phyloP scores from a whole-genome alignment of 2,113 vertebrate genomes.

The Tricholaema leucomelas region DNA sequence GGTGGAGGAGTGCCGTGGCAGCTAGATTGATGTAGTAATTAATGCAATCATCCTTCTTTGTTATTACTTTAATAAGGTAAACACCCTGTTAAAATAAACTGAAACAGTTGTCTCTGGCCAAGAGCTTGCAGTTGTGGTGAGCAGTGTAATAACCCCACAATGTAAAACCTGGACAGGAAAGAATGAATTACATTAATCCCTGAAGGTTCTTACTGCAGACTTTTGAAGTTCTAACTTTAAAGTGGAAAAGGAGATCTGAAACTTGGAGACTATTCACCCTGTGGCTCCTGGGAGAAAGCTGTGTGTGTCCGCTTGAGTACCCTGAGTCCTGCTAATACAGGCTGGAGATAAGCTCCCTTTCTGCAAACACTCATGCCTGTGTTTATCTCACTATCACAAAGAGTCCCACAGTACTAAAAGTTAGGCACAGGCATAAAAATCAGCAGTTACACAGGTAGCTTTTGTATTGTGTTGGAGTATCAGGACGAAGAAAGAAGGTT shows the following conservation, averaged over 20 bases:
- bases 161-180: slow-evolving; percentile 45
- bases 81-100: slow-evolving; percentile 61
- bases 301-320: not conserved
- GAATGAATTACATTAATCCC: slow-evolving; percentile 61
- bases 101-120: slow-evolving; percentile 50
- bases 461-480: not conserved
- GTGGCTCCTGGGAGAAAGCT: slow-evolving; percentile 19
- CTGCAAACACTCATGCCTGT: slow-evolving; percentile 35
- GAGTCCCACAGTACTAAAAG: not conserved
- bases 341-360: slow-evolving; percentile 31
- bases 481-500: not conserved
- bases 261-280: not conserved
- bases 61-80: slow-evolving; percentile 63
- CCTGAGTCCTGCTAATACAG: not conserved
- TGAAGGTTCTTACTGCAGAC: slow-evolving; percentile 29
- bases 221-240: slow-evolving; percentile 58
- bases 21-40: slow-evolving; percentile 29
- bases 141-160: slow-evolving; percentile 16
- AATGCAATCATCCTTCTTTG: slow-evolving; percentile 25
- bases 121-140: slow-evolving; percentile 40
- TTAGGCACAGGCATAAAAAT: not conserved
- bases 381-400: slow-evolving; percentile 37
- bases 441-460: not conserved
- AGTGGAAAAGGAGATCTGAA: slow-evolving; percentile 44
- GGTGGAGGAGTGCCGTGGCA: not conserved